A percentile compares a stretch with the other conserved stretches of the same genome.
Evolutionary conservation across 2,797 vertebrate genomes (phyloP).

Genomic region (Syngnathus rostellatus): DNA sequence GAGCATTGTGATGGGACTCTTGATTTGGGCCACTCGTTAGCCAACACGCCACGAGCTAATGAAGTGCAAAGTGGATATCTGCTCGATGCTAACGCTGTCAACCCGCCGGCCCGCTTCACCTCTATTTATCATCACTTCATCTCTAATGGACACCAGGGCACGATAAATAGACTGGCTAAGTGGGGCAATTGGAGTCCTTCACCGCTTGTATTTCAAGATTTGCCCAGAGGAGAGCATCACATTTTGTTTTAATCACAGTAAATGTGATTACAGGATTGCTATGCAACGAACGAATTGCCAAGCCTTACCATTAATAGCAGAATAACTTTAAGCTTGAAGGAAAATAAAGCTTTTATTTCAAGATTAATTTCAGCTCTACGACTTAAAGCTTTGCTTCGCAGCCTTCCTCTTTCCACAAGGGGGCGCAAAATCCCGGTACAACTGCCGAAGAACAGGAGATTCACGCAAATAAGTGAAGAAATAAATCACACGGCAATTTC

Average conservation of each 20-base stretch:
- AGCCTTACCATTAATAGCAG: background rate
- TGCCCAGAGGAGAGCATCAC: background rate
- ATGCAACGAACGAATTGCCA: background rate
- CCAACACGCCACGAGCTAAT: constrained; percentile 58
- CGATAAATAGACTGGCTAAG: constrained; percentile 1
- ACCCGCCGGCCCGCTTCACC: constrained; percentile 28
- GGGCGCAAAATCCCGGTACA: too few relatives aligned
- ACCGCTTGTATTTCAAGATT: constrained; percentile 1
- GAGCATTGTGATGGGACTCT: constrained; percentile 47
- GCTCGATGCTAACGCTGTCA: constrained; percentile 61
- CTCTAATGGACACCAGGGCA: constrained; percentile 24
- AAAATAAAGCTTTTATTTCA: too few relatives aligned
- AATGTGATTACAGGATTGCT: background rate
- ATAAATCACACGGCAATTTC: too few relatives aligned
- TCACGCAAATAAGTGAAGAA: too few relatives aligned
- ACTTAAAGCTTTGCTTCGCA: too few relatives aligned
- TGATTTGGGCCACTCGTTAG: constrained; percentile 55
- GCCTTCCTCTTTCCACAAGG: too few relatives aligned
- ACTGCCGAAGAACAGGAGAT: too few relatives aligned
- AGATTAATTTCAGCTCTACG: too few relatives aligned
- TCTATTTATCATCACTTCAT: constrained; percentile 51
- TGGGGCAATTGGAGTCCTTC: constrained; percentile 1
- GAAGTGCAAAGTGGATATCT: constrained; percentile 60
- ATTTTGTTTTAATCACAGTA: background rate
- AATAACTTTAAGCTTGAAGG: background rate